Base-by-base conservation (phyloP, 2,797 vertebrate genomes). In the Acrocephalus scirpaceus region DNA sequence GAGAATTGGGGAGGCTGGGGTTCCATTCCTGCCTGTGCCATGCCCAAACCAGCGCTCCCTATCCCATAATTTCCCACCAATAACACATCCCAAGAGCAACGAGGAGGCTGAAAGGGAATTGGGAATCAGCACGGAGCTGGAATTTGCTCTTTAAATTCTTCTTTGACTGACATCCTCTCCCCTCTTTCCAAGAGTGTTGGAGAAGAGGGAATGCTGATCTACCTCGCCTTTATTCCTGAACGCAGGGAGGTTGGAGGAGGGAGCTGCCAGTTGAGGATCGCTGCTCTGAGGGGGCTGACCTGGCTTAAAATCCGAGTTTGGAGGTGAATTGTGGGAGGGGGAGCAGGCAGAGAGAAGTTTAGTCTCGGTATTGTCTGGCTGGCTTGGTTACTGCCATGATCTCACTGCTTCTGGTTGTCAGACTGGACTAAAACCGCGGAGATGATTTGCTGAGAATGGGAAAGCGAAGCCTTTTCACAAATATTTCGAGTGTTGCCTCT, bases 321-420 rank as follows among this genome's bases (percentile, higher is more conserved):
- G 69, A 65, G 86, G 77, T 60, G 70, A n/a, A 4, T 1, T 61
- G 79, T 76, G 66, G 48, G 30, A n/a, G n/a, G 47, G 60, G 45
- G 73, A 76, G 23, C 74, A 30, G 84, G 84, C 86, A 51, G 73
- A 42, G 62, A 42, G 83, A 71, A 72, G 84, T 94, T 95, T 77
- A 79, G 91, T 67, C 92, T 88, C 90, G 18, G 92, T 71, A 29
- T 86, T 93, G 95, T 92, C 95, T 95, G 92, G 92, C 95, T 93
- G 92, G 92, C 80, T 81, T 88, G 83, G 85, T 92, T 96, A 94
- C 86, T 93, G 94, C 78, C 75, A 78, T 83, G 83, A 95, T 82
- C 90, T 93, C 96, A 88, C 86, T 94, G 94, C 94, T 95, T 13
- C 92, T 90, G 92, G 58, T 94, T 90, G 92, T 96, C 93, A 94